Conservation (phyloP, 2,113 vertebrate species). For the Seriola rivoliana region DNA sequence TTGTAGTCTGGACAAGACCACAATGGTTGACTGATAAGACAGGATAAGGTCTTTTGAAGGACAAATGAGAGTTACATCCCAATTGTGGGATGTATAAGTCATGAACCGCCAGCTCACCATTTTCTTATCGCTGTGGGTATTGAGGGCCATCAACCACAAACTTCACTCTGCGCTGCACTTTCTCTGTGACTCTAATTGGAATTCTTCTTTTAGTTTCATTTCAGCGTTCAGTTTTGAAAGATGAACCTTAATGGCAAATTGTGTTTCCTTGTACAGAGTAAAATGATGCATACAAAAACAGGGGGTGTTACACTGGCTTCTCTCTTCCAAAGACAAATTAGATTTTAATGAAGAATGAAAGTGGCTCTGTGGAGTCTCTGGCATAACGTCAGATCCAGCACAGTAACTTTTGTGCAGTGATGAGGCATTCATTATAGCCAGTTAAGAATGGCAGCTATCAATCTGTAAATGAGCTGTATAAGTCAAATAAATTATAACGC, state of each 20-base stretch:
- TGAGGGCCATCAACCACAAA: conserved; percentile 35
- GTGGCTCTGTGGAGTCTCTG: conserved; percentile 49
- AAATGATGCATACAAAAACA: conserved; percentile 66
- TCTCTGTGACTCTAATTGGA: conserved; percentile 25
- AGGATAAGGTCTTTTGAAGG: conserved; percentile 64
- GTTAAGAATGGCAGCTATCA: conserved; percentile 83
- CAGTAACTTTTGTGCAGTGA: conserved; percentile 65
- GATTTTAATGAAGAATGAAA: conserved; percentile 79
- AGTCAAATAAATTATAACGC: conserved; percentile 71
- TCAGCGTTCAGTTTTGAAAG: conserved; percentile 52
- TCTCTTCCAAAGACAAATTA: conserved; percentile 70
- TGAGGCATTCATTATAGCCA: conserved; percentile 76
- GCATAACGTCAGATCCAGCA: conserved; percentile 58
- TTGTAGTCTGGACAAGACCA: conserved; percentile 53
- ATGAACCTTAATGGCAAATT: conserved; percentile 63
- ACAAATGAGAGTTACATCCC: conserved; percentile 36
- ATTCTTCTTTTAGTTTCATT: conserved; percentile 42
- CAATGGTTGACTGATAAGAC: conserved; percentile 48
- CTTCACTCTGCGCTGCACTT: conserved; percentile 15
- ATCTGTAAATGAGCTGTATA: conserved; percentile 79
- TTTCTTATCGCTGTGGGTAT: conserved; percentile 37
- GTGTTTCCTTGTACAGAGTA: conserved; percentile 62
- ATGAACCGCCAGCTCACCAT: conserved; percentile 33
- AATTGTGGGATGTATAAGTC: conserved; percentile 27
- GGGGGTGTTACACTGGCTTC: conserved; percentile 32